Evolutionary conservation across 2,888 invertebrate species (phyloP).

Genomic region (Gastracanthus pulcherrimus): DNA sequence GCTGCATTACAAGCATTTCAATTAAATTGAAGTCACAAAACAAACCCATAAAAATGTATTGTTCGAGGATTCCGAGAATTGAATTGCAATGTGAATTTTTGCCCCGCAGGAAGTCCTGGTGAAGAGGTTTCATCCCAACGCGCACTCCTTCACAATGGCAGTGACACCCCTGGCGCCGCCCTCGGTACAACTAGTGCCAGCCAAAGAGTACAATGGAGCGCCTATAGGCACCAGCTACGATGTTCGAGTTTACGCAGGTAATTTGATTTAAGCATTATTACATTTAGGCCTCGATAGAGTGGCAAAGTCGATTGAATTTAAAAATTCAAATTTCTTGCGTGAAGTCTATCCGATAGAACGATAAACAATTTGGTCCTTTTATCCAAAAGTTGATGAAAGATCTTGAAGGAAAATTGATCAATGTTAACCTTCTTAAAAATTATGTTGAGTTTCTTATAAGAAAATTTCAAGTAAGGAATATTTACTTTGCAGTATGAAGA

Average conservation of each 20-base stretch:
- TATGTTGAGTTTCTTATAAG: too few species aligned
- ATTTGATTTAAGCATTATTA: neutral
- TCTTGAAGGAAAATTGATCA: too few species aligned
- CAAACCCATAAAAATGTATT: neutral
- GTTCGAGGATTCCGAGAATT: neutral
- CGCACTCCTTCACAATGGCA: slow-evolving; percentile 89
- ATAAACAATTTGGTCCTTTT: too few species aligned
- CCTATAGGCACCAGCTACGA: slow-evolving; percentile 96
- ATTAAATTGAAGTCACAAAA: neutral
- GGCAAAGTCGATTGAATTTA: too few species aligned
- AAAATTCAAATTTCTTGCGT: too few species aligned
- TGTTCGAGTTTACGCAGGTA: slow-evolving; percentile 89
- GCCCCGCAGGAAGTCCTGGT: slow-evolving; percentile 87
- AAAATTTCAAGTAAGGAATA: too few species aligned
- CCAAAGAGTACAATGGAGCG: slow-evolving; percentile 93
- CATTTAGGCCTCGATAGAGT: neutral
- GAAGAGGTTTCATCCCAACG: slow-evolving; percentile 87
- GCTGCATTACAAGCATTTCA: too few species aligned
- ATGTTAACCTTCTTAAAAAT: too few species aligned
- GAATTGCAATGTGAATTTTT: neutral
- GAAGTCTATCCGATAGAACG: too few species aligned
- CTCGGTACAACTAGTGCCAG: slow-evolving; percentile 93
- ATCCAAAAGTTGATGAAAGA: too few species aligned
- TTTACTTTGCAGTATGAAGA: too few species aligned
- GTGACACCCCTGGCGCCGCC: slow-evolving; percentile 92